Conservation (phyloP, 2,888 invertebrate genomes). For the Meta bourneti region DNA sequence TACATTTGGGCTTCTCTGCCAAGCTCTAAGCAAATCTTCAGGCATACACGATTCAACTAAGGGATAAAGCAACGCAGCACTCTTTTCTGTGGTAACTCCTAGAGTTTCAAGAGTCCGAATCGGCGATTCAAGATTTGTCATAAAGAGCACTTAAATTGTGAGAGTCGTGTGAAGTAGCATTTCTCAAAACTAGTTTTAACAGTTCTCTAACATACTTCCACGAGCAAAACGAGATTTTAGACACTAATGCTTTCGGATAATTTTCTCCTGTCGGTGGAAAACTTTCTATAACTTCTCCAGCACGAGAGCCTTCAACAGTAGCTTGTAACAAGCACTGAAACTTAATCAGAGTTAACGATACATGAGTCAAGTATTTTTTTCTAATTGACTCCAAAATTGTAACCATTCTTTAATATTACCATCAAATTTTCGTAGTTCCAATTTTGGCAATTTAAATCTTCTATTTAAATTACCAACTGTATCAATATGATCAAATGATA, state of each 20-base stretch:
- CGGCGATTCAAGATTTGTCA: conserved; percentile 19
- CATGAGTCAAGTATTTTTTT: no score
- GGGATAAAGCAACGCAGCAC: conserved; percentile 15
- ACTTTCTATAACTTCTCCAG: conserved; percentile 77
- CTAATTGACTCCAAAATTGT: no score
- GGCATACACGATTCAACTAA: no score
- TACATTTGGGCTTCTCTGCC: conserved; percentile 2
- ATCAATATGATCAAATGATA: no score
- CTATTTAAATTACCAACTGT: no score
- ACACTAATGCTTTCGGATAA: conserved; percentile 78
- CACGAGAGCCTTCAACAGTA: conserved; percentile 77
- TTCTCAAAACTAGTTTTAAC: conserved; percentile 78
- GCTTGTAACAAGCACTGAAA: conserved; percentile 78
- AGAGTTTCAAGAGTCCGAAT: conserved; percentile 26
- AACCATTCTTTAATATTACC: no score
- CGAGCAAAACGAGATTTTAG: conserved; percentile 75
- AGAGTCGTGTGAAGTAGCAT: not conserved
- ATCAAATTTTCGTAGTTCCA: no score
- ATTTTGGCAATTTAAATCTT: no score
- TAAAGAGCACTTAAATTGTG: conserved; percentile 32
- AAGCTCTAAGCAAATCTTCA: conserved; percentile 19
- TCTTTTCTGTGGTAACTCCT: conserved; percentile 25
- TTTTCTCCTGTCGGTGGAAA: conserved; percentile 78
- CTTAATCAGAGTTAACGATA: conserved; percentile 35
- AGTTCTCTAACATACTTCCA: conserved; percentile 79